phyloP scores from a whole-genome alignment of 1,140 invertebrate species.

The Hormaphis cornu region DNA sequence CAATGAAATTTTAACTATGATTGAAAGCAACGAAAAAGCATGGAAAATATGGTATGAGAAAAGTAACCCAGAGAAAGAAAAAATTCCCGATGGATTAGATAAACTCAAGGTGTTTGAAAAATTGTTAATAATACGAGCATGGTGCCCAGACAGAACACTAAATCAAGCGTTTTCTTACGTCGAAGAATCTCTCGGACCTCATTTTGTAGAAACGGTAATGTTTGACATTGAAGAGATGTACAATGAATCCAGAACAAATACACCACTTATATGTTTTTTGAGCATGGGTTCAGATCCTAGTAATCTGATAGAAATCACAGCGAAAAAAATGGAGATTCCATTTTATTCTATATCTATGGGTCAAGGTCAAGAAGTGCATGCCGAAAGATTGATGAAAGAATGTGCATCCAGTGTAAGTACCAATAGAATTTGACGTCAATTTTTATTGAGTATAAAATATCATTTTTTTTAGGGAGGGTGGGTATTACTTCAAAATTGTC shows the following conservation, averaged over 20 bases:
- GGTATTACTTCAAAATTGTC: conserved; percentile 91
- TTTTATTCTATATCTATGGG: conserved; percentile 87
- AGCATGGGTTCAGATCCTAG: conserved; percentile 94
- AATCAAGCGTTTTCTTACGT: neutral
- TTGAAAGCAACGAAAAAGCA: conserved; percentile 69
- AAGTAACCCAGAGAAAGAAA: conserved; percentile 82
- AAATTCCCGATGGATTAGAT: conserved; percentile 84
- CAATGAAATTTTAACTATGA: conserved; percentile 66
- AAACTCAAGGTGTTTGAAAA: conserved; percentile 83
- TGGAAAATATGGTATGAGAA: conserved; percentile 93
- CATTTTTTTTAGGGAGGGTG: conserved; percentile 57
- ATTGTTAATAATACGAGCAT: conserved; percentile 78
- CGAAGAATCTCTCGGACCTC: conserved; percentile 69
- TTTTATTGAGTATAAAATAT: neutral
- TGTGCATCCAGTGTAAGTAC: conserved; percentile 58
- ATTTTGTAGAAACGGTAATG: conserved; percentile 85
- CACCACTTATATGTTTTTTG: conserved; percentile 83
- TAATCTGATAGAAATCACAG: conserved; percentile 73
- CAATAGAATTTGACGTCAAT: too few species aligned
- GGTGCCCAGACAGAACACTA: conserved; percentile 84
- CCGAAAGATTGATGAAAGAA: conserved; percentile 68
- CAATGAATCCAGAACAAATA: conserved; percentile 77
- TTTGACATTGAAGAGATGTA: conserved; percentile 83
- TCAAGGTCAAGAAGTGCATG: conserved; percentile 91
- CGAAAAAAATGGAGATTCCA: conserved; percentile 73